These are phyloP conservation scores for Harpalus rufipes DNA, from an alignment of 2,888 invertebrate genomes.

Conservation along the genomic window DNA sequence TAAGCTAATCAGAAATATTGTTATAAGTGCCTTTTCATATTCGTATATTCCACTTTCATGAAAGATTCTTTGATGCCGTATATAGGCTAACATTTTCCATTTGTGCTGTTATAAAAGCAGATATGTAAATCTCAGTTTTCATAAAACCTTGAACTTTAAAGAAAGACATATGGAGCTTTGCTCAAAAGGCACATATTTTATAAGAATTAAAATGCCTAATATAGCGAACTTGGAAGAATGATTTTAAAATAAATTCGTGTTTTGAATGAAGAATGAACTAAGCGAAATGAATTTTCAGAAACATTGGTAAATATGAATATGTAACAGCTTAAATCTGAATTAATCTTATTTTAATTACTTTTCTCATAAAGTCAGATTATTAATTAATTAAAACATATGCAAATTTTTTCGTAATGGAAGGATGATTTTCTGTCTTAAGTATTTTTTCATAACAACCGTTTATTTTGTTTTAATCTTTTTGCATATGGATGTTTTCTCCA, in stretches of 20 bases:
- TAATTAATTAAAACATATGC: slow-evolving; percentile 40
- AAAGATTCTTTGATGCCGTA: slow-evolving; percentile 4
- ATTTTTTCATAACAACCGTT: background rate
- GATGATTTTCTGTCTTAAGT: slow-evolving; percentile 15
- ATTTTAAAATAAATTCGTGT: background rate
- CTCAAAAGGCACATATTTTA: background rate
- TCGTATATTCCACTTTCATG: background rate
- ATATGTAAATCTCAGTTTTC: slow-evolving; percentile 3
- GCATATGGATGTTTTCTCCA: no score
- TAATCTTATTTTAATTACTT: slow-evolving; percentile 42
- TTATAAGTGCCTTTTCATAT: background rate
- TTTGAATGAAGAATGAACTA: slow-evolving; percentile 9
- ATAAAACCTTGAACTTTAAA: slow-evolving; percentile 9
- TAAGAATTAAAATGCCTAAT: background rate
- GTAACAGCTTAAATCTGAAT: slow-evolving; percentile 44
- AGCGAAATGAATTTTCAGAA: slow-evolving; percentile 26
- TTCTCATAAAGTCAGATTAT: slow-evolving; percentile 22
- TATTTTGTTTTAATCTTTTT: background rate
- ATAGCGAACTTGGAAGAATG: background rate
- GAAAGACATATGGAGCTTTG: background rate
- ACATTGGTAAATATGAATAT: slow-evolving; percentile 35
- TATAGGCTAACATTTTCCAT: background rate
- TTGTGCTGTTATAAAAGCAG: slow-evolving; percentile 3
- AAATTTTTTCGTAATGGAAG: slow-evolving; percentile 19
- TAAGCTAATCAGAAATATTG: background rate